Evolutionary conservation across 2,113 vertebrate species (phyloP).

Genomic region (Sceloporus tristichus): DNA sequence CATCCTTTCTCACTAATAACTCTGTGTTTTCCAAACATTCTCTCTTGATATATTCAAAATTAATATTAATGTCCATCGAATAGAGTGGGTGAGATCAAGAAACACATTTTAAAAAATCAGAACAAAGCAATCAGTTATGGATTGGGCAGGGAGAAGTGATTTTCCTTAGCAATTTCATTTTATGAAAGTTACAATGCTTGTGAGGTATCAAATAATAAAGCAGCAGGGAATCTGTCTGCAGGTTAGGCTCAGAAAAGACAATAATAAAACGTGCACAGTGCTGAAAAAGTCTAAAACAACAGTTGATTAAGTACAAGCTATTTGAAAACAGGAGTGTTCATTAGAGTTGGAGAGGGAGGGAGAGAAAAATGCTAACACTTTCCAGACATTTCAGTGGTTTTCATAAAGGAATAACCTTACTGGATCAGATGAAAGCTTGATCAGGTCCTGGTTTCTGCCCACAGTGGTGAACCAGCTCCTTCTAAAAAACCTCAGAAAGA

Average conservation of each 20-base stretch:
- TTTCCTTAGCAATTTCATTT: slow-evolving; percentile 41
- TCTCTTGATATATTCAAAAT: slow-evolving; percentile 28
- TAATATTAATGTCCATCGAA: neutral
- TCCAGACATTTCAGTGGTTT: neutral
- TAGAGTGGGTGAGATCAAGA: slow-evolving; percentile 26
- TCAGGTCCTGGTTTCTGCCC: neutral
- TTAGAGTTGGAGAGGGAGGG: neutral
- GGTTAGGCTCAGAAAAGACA: neutral
- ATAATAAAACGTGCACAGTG: slow-evolving; percentile 22
- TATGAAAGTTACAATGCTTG: slow-evolving; percentile 20
- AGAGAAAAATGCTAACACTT: neutral
- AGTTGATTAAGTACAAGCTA: neutral
- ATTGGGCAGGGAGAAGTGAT: neutral
- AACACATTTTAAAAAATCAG: neutral
- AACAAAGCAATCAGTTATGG: slow-evolving; percentile 39
- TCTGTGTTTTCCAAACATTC: neutral
- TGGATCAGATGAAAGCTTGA: neutral
- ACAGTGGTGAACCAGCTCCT: neutral
- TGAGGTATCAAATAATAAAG: slow-evolving; percentile 25
- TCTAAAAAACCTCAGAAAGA: neutral
- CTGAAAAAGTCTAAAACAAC: slow-evolving; percentile 14
- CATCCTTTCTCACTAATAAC: slow-evolving; percentile 28
- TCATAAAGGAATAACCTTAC: neutral
- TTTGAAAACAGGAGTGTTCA: neutral
- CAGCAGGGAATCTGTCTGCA: slow-evolving; percentile 10